Evolutionary conservation across 2,113 vertebrate species (phyloP).

Genomic region (Scomber scombrus): DNA sequence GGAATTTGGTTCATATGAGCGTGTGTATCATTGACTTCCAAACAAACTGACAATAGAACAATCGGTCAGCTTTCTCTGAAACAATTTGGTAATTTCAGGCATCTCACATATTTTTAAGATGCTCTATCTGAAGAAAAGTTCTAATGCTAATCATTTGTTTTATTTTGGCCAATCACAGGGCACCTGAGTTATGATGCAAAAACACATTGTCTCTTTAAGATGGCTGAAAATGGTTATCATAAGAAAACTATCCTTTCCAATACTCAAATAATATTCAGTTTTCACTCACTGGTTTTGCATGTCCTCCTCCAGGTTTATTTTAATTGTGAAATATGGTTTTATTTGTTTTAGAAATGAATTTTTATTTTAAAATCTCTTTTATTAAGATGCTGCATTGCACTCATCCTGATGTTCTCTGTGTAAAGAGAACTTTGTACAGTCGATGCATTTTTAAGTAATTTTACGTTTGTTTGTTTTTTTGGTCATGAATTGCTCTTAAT

Average conservation of each 20-base stretch:
- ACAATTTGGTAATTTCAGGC: neutral
- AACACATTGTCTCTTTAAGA: slow-evolving; percentile 8
- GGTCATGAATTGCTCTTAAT: slow-evolving; percentile 51
- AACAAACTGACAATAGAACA: neutral
- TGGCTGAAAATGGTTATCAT: neutral
- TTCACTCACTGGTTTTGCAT: slow-evolving; percentile 23
- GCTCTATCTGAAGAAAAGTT: neutral
- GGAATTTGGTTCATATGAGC: neutral
- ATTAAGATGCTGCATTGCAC: slow-evolving; percentile 67
- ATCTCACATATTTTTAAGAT: neutral
- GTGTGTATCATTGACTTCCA: neutral
- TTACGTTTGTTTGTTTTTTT: slow-evolving; percentile 33
- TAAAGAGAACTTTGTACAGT: slow-evolving; percentile 65
- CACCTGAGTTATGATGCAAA: neutral
- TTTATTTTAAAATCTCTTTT: slow-evolving; percentile 44
- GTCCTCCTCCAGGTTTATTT: slow-evolving; percentile 10
- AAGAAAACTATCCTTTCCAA: neutral
- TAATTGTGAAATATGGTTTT: slow-evolving; percentile 9
- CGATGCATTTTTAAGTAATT: slow-evolving; percentile 59
- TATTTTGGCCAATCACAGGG: slow-evolving; percentile 11
- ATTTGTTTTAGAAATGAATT: slow-evolving; percentile 37
- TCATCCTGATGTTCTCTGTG: slow-evolving; percentile 49
- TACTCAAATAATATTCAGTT: neutral
- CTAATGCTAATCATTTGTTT: slow-evolving; percentile 10
- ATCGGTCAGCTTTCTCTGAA: slow-evolving; percentile 7